Percentiles rank a stretch among this genome's conserved stretches.
Evolutionary conservation across 2,797 vertebrate species (phyloP).

Genomic region (Leuciscus waleckii): DNA sequence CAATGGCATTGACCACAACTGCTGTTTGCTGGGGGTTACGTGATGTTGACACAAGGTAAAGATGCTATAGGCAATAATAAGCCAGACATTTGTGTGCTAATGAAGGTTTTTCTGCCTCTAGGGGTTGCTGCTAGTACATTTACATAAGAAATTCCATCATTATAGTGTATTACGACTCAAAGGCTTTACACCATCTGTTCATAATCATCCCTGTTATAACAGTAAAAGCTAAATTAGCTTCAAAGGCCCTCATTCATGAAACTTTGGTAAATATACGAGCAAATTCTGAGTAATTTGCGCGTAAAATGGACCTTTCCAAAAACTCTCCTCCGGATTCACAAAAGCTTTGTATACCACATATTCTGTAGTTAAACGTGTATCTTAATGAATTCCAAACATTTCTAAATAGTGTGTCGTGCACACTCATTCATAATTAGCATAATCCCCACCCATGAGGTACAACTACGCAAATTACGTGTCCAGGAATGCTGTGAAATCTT

Average conservation of each 20-base stretch:
- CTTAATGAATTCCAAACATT: background rate
- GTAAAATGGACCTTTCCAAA: background rate
- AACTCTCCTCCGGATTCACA: background rate
- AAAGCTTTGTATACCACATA: background rate
- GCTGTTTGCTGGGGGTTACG: background rate
- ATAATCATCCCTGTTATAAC: background rate
- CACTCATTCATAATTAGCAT: too few relatives aligned
- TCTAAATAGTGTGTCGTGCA: background rate
- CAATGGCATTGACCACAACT: background rate
- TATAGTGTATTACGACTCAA: background rate
- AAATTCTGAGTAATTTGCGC: background rate
- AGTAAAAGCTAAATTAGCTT: background rate
- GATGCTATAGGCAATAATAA: background rate
- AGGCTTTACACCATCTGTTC: background rate
- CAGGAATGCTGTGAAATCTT: too few relatives aligned
- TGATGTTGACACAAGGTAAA: slow-evolving; percentile 2
- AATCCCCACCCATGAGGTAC: background rate
- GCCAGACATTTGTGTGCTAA: background rate
- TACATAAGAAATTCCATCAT: background rate
- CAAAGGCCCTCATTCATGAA: background rate
- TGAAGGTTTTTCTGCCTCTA: background rate
- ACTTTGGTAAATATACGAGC: background rate
- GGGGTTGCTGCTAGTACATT: slow-evolving; percentile 1
- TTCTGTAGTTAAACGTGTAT: background rate
- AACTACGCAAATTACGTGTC: too few relatives aligned